Evolutionary conservation across 2,113 vertebrate genomes (phyloP).

Genomic region (Geococcyx californianus): DNA sequence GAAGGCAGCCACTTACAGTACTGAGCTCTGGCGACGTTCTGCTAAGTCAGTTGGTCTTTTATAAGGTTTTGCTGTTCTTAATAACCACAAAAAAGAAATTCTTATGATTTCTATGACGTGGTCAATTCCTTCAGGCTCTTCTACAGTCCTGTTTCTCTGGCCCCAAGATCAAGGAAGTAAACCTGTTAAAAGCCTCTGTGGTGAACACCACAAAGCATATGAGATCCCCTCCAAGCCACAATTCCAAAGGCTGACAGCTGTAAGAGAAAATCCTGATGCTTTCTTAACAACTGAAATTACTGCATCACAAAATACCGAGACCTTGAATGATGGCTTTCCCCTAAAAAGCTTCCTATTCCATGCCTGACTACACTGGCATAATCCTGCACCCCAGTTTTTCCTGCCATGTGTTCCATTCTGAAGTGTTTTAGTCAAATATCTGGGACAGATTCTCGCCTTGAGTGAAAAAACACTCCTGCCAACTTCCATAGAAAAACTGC

Average conservation of each 20-base stretch:
- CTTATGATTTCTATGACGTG: not conserved
- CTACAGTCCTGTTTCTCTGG: not conserved
- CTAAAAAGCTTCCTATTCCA: not conserved
- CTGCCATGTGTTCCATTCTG: not conserved
- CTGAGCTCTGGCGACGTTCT: not conserved
- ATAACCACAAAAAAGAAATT: too few species aligned
- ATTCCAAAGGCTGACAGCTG: not conserved
- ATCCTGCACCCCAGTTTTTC: not conserved
- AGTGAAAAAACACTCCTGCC: slow-evolving; percentile 7
- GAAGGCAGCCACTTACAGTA: not conserved
- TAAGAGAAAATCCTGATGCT: not conserved
- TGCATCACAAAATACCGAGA: fast-evolving
- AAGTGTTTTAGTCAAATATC: slow-evolving; percentile 6
- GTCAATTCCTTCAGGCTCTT: not conserved
- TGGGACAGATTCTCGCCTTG: slow-evolving; percentile 22
- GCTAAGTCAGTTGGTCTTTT: not conserved
- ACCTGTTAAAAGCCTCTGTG: too few species aligned
- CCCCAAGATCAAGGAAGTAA: not conserved
- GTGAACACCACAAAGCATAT: not conserved
- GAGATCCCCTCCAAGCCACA: not conserved
- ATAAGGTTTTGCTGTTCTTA: too few species aligned
- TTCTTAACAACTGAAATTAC: not conserved
- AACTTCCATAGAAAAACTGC: not conserved
- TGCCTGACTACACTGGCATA: not conserved
- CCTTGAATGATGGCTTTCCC: not conserved